Conservation (phyloP, 2,888 invertebrate genomes). For the Epistrophe grossulariae region DNA sequence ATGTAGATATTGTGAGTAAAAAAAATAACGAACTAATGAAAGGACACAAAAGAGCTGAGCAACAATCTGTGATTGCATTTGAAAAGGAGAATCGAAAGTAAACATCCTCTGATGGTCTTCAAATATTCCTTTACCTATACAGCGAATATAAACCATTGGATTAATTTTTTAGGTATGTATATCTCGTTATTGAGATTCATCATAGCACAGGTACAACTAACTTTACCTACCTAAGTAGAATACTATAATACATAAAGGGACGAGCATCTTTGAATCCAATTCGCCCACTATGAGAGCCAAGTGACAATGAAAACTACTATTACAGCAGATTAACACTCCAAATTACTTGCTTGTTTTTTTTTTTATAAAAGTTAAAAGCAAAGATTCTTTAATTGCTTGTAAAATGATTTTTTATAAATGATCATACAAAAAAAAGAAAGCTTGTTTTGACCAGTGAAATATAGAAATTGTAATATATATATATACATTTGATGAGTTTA, state of each 20-base stretch:
- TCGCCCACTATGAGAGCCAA: constrained; percentile 1
- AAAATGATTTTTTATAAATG: too few relatives aligned
- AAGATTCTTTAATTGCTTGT: too few relatives aligned
- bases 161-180: not conserved
- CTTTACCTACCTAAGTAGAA: too few relatives aligned
- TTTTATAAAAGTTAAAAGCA: too few relatives aligned
- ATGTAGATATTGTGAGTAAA: not conserved
- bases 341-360: not conserved
- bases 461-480: not conserved
- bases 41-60: constrained; percentile 34
- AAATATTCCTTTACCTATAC: constrained; percentile 24
- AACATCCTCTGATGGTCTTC: constrained; percentile 64
- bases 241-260: not conserved
- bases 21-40: constrained; percentile 35
- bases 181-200: constrained; percentile 28
- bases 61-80: constrained; percentile 68
- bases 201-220: not conserved
- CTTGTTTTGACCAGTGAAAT: not conserved
- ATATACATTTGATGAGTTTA: not conserved
- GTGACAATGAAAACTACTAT: not conserved
- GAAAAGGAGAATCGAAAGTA: constrained; percentile 56
- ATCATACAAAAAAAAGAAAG: too few relatives aligned
- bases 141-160: not conserved
- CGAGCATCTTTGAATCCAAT: not conserved
- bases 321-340: not conserved